Evolutionary conservation across 2,113 vertebrate genomes (phyloP).

Genomic region (Calypte anna): DNA sequence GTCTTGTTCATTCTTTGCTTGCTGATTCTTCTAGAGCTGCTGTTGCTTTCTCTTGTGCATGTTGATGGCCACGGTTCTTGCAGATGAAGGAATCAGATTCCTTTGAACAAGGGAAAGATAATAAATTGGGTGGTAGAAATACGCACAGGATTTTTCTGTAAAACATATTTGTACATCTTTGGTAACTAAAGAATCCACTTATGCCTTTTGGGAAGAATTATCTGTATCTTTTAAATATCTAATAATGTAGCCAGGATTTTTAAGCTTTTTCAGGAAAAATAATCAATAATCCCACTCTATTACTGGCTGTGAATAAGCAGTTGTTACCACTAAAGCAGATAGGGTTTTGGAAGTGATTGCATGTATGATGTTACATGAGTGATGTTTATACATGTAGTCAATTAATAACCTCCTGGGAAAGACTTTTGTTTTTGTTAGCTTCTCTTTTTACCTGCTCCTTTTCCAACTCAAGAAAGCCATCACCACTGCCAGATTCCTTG

Average conservation of each 20-base stretch:
- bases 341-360: background rate
- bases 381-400: background rate
- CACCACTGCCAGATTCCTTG: background rate
- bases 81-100: background rate
- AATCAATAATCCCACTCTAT: background rate
- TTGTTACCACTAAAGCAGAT: background rate
- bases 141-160: rapidly evolving
- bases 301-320: background rate
- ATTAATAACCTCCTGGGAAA: background rate
- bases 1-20: background rate
- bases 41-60: background rate
- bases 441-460: background rate
- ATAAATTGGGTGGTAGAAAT: background rate
- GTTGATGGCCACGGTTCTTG: background rate
- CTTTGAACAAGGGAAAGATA: background rate
- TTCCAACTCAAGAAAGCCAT: background rate
- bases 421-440: background rate
- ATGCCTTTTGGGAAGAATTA: background rate
- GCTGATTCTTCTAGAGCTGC: background rate
- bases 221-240: background rate
- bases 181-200: background rate
- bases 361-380: background rate
- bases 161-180: background rate
- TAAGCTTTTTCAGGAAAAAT: background rate
- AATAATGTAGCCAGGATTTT: background rate